Conservation (phyloP, 2,113 vertebrate species). For the Elephantulus edwardii region DNA sequence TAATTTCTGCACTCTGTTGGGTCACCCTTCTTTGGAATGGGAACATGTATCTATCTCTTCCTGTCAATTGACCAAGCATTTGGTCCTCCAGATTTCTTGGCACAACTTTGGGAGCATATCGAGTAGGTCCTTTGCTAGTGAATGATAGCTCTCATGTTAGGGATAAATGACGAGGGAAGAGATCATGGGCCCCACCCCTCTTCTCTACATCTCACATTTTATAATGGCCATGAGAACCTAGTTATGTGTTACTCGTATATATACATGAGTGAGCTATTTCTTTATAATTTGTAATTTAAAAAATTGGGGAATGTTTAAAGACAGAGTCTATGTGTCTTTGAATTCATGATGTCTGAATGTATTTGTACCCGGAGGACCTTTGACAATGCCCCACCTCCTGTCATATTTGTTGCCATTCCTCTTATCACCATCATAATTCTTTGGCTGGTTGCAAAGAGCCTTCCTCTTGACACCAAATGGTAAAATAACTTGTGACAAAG, state of each 20-base stretch:
- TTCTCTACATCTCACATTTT: background rate
- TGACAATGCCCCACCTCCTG: background rate
- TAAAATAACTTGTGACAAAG: background rate
- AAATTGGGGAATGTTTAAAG: background rate
- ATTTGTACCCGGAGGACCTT: background rate
- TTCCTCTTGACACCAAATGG: background rate
- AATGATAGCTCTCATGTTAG: background rate
- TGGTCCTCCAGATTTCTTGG: too few relatives aligned
- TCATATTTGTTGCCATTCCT: background rate
- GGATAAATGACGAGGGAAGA: background rate
- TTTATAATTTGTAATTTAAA: background rate
- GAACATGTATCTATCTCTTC: too few relatives aligned
- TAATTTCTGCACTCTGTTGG: too few relatives aligned
- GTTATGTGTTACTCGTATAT: background rate
- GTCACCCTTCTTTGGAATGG: too few relatives aligned
- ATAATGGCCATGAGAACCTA: background rate
- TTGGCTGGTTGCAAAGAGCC: background rate
- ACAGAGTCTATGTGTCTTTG: constrained; percentile 6
- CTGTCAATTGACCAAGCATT: too few relatives aligned
- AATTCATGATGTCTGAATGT: background rate
- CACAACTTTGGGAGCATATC: too few relatives aligned
- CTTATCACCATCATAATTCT: background rate
- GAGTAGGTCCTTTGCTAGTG: background rate
- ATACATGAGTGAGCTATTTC: background rate
- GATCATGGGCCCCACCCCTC: fast-evolving